Evolutionary conservation across 2,888 invertebrate species (phyloP), one percentile per base, ranked within the genome.

Genomic region (Ectemnius continuus): DNA sequence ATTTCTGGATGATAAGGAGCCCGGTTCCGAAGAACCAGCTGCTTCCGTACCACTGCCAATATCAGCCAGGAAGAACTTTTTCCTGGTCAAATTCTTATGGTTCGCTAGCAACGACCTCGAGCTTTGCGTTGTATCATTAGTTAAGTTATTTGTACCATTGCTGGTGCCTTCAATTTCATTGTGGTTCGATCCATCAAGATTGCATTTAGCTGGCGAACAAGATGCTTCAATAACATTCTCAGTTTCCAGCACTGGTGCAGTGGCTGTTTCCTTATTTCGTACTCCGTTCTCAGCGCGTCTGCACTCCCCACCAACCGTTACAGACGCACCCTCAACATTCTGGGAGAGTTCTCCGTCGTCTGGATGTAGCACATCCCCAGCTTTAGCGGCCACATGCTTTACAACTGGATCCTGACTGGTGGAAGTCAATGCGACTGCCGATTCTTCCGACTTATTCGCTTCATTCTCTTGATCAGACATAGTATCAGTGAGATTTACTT

Each of bases 401-500:
- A 67, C 52, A 4, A 68, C 47, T 4, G 78, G 66, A 61, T 80
- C 82, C 28, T 73, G 74, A 58, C 71, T 82, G 20, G 76, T 61
- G 14, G 76, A 70, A n/a, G 61, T 73, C 56, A 75, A 59, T n/a
- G 67, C 67, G 11, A 70, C 66, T 11, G 76, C 61, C 46, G 81
- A 78, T 18, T 83, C 81, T 66, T 83, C 79, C 58, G 82, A 78
- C 8, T 84, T 78, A 58, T 80, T 81, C 36, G 70, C 84, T 56
- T 79, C 84, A 56, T 84, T 83, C 23, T 85, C 83, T 62, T 86
- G 81, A 70, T 84, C 82, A 23, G 83, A 85, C 74, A 83, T 72
- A 81, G 82, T 85, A 65, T 77, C 82, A 62, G 74, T 76, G 26
- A 73, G 69, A 73, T 85, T 81, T 73, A 84, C 76, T 75, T 87